Conservation (phyloP, 2,888 invertebrate genomes). For the Morpho achilles region DNA sequence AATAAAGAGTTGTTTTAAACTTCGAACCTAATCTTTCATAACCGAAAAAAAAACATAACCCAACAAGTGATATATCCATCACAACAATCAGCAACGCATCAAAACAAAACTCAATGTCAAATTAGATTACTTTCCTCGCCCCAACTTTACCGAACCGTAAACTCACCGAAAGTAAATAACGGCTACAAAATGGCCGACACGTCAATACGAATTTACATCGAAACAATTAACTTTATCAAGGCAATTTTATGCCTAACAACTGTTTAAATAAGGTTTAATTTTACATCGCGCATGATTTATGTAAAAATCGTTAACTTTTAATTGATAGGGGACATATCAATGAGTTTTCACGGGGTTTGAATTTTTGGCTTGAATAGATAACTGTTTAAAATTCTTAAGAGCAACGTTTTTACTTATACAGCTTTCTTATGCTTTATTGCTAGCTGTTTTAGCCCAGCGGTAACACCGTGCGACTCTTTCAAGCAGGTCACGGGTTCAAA, state of each 20-base stretch:
- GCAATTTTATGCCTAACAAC: not conserved
- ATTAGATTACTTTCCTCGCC: conserved; percentile 58
- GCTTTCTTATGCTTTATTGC: too few species aligned
- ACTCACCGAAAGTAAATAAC: conserved; percentile 53
- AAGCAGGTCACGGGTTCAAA: too few species aligned
- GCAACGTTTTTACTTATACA: too few species aligned
- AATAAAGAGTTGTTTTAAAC: too few species aligned
- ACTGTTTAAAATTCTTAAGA: not conserved
- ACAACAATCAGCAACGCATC: not conserved
- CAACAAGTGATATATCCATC: not conserved
- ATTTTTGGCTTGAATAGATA: not conserved
- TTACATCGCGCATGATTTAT: not conserved
- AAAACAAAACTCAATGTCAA: conserved; percentile 39
- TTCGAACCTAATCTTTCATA: too few species aligned
- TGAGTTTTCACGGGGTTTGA: not conserved
- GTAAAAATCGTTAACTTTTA: not conserved
- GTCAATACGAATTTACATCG: conserved; percentile 22
- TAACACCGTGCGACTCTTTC: too few species aligned
- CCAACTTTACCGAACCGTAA: conserved; percentile 47
- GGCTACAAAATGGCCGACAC: conserved; percentile 54
- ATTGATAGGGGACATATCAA: conserved; percentile 8
- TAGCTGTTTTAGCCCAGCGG: too few species aligned
- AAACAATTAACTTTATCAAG: conserved; percentile 15
- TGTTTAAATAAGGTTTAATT: not conserved
- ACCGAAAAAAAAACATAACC: not conserved